phyloP scores from a whole-genome alignment of 1,140 invertebrate species.

The Drosophila melanica region DNA sequence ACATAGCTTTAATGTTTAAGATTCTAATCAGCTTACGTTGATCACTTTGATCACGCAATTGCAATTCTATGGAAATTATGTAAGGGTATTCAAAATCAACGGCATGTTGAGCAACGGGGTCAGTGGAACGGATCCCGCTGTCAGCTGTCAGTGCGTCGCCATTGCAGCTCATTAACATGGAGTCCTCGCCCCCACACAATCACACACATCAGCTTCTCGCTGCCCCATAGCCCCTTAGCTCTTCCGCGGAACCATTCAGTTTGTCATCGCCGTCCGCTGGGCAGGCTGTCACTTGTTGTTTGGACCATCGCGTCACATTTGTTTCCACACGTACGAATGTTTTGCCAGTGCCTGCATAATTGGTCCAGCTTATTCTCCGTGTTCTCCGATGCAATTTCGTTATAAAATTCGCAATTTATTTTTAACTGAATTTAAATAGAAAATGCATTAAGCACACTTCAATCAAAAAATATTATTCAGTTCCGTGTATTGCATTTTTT shows the following conservation, averaged over 20 bases:
- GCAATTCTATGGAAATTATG: too few species aligned
- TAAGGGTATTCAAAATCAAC: not conserved
- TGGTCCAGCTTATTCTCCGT: slow-evolving; percentile 39
- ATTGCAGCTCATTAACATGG: slow-evolving; percentile 69
- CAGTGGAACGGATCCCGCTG: slow-evolving; percentile 18
- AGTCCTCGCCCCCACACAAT: too few species aligned
- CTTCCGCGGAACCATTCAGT: slow-evolving; percentile 1
- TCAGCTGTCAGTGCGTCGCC: slow-evolving; percentile 72
- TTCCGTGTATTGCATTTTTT: too few species aligned
- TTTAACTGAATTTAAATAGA: too few species aligned
- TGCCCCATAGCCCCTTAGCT: not conserved
- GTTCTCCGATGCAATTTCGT: slow-evolving; percentile 8
- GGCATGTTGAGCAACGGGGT: not conserved
- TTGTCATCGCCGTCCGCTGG: slow-evolving; percentile 3
- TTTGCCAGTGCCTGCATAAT: slow-evolving; percentile 60
- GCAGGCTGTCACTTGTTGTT: slow-evolving; percentile 55
- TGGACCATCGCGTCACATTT: slow-evolving; percentile 61
- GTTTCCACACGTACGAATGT: slow-evolving; percentile 30
- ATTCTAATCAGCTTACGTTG: not conserved
- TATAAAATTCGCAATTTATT: not conserved
- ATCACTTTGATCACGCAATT: too few species aligned
- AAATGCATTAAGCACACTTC: too few species aligned
- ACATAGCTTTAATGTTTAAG: not conserved
- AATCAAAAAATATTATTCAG: too few species aligned
- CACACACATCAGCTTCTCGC: not conserved